Evolutionary conservation across 2,113 vertebrate species (phyloP), one percentile per base, ranked within the genome.

Genomic region (Colinus virginianus): DNA sequence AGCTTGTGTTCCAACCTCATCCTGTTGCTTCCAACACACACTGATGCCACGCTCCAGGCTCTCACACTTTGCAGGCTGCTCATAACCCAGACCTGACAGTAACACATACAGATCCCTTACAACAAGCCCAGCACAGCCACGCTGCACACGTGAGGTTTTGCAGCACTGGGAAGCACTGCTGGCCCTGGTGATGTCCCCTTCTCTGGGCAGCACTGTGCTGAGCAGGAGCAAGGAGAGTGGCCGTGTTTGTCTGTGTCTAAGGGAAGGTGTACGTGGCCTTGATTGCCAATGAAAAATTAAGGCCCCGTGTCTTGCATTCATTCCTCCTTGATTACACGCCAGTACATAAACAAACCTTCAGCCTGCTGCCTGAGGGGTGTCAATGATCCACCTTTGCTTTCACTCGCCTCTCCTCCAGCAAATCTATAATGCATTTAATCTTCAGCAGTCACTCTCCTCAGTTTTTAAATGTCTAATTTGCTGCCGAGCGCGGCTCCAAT

Each of bases 251-350:
- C 96, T 93, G 84, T 61, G 90, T 61, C 96, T 89, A 46, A n/a
- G 77, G 82, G 77, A 94, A 84, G 62, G 93, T 93, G 92, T 80
- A 38, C 59, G 13, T 94, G 95, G 94, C 91, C 93, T 91, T 97
- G 97, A 97, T 96, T 96, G 96, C 95, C 96, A 97, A 97, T 95
- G 96, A 94, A 92, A 95, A 96, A 96, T 96, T 96, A 97, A 91
- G 95, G 84, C 89, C 82, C 49, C 45, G 62, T 71, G 92, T 51
- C 92, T 94, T 1, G 90, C 88, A 36, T 93, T 90, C 74, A 6
- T 43, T 92, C 59, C 36, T 30, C 53, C 61, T 51, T 95, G 97
- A 97, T 95, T 97, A 96, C 92, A 67, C 56, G 22, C 42, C 4
- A 5, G 67, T 77, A 63, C 25, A 9, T 83, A 94, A 74, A 76